These are phyloP conservation scores for Sminthurides aquaticus DNA, from an alignment of 2,888 invertebrate species.

Conservation along the genomic window DNA sequence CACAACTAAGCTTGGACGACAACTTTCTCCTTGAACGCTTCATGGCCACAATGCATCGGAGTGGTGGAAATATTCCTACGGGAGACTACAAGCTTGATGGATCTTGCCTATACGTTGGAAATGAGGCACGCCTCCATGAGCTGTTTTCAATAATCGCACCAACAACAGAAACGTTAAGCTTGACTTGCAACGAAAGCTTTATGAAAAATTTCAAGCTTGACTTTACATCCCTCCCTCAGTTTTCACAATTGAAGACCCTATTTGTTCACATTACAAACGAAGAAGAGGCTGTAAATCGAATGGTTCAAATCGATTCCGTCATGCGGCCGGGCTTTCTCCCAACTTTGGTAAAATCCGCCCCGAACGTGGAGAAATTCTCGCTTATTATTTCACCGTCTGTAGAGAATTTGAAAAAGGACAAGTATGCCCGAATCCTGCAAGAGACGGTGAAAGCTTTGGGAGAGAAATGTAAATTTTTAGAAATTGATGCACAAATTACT, in stretches of 20 bases:
- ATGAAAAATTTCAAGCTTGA: neutral
- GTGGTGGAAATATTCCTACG: constrained; percentile 10
- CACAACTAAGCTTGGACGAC: constrained; percentile 10
- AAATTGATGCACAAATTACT: constrained; percentile 15
- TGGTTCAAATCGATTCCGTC: neutral
- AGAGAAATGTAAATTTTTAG: constrained; percentile 10
- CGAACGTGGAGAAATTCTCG: constrained; percentile 14
- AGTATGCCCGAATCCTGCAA: constrained; percentile 9
- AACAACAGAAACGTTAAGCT: constrained; percentile 5
- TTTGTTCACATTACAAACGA: constrained; percentile 18
- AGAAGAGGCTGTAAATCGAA: neutral
- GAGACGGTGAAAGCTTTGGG: constrained; percentile 15
- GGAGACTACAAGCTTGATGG: constrained; percentile 15
- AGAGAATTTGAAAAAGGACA: constrained; percentile 8
- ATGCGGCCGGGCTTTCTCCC: constrained; percentile 5
- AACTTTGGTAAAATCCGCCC: constrained; percentile 8
- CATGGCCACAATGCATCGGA: constrained; percentile 3
- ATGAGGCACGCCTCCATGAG: constrained; percentile 5
- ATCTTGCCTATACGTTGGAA: constrained; percentile 12
- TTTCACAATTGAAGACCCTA: constrained; percentile 3
- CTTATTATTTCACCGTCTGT: constrained; percentile 10
- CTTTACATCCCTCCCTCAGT: neutral
- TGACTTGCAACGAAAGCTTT: constrained; percentile 14
- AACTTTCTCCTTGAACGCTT: constrained; percentile 14
- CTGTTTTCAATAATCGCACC: constrained; percentile 1